These are phyloP conservation scores for Aspidoscelis tigris DNA, from an alignment of 2,113 vertebrate species.

Conservation along the genomic window DNA sequence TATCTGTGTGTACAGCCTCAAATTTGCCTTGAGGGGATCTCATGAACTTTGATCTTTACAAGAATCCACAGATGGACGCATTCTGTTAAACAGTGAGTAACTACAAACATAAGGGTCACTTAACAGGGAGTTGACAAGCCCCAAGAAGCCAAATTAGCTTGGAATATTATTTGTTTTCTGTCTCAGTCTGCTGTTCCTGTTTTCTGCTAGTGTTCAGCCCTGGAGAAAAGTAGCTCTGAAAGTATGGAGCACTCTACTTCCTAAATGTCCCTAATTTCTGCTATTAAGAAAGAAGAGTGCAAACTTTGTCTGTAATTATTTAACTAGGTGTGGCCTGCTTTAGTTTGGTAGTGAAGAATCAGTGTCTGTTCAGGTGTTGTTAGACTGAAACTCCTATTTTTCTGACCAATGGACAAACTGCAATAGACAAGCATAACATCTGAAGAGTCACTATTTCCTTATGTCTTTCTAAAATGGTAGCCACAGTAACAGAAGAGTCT, in stretches of 20 bases:
- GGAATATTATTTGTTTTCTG: not conserved
- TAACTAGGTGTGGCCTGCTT: not conserved
- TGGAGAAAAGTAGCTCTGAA: conserved; percentile 15
- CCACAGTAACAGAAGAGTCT: not conserved
- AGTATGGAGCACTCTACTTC: conserved; percentile 16
- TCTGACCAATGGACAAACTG: not conserved
- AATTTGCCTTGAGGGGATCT: too few species aligned
- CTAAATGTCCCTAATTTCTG: not conserved
- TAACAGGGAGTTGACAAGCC: not conserved
- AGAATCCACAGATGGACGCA: not conserved
- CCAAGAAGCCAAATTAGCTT: not conserved
- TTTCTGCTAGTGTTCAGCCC: rapidly evolving
- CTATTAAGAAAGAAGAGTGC: not conserved
- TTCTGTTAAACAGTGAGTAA: not conserved
- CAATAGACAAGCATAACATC: not conserved
- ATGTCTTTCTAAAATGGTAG: not conserved
- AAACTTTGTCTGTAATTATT: not conserved
- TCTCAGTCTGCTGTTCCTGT: not conserved
- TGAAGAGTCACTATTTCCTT: not conserved
- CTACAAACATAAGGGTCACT: not conserved
- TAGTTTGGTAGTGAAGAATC: not conserved
- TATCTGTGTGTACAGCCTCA: too few species aligned
- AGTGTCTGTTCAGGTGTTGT: not conserved
- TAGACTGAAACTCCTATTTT: not conserved
- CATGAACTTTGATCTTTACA: not conserved